Base-by-base conservation (phyloP, 2,797 vertebrate species). In the Champsocephalus esox region DNA sequence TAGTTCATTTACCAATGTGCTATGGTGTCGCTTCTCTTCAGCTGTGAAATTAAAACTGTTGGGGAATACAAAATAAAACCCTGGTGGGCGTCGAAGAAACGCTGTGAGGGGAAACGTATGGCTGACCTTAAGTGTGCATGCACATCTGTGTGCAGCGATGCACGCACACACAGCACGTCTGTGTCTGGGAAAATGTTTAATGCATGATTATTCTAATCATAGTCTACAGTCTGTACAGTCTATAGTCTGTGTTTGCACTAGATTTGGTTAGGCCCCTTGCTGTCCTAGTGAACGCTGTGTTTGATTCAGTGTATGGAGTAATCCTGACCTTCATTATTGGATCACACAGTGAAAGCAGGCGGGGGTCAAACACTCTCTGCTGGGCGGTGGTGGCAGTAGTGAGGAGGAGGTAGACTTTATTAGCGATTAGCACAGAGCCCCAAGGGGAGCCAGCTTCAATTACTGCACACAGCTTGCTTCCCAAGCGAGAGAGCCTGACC, bases 391-490 rank as follows among this genome's bases (percentile, higher is more conserved):
- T 62, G 45, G 52, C 28, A 52, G 73, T 50, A n/a, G 49, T 64
- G 72, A 38, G 74, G 59, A 65, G 80, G 74, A 84, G 75, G 77
- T 72, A 72, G 72, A 86, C 77, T 87, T 90, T 89, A 91, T 89
- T 85, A 84, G 81, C 50, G 85, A 91, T 93, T 89, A 90, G 72
- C 59, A 52, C 69, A 54, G 75, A 85, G 73, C 69, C 77, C 70
- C 72, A 50, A 34, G 45, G 83, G 80, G 54, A 83, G 61, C 38
- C 52, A 64, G 73, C 78, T 74, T 86, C 91, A 92, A 90, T 93
- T 88, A 89, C 84, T 75, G 72, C 62, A 76, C 89, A 74, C 87
- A 88, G 92, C 77, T 85, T 82, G 85, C 71, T 76, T 72, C 69
- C 70, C 14, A 52, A 66, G 58, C 1, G 12, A 45, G 60, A 72